Evolutionary conservation across 2,113 vertebrate species (phyloP), one percentile per base, ranked within the genome.

Genomic region (Peromyscus maniculatus): DNA sequence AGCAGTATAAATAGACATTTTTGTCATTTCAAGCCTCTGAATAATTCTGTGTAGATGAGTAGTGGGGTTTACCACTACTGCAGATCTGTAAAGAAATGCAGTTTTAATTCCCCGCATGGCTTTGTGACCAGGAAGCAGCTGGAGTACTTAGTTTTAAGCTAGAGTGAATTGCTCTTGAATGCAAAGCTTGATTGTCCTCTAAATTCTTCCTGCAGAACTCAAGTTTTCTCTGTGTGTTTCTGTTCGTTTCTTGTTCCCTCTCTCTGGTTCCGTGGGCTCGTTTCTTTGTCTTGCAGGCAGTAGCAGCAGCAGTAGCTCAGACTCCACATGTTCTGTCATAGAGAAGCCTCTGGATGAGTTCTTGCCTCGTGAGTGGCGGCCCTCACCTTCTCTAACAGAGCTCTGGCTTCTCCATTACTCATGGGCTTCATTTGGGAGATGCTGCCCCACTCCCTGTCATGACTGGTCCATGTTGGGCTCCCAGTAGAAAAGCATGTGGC

Each of bases 321-420:
- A 99, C 98, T 99, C 99, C 98, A 99, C 98, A 98, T 99, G 98
- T 96, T 99, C 99, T 99, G 98, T 99, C 98, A 98, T 98, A 98
- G 99, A 98, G 97, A 98, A 98, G 98, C 99, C 99, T 99, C 98
- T 99, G 99, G 99, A 99, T 98, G 99, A 99, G 98, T 97, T 98
- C 98, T 99, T 99, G 97, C 98, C 99, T 99, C 99, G 99, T 99
- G 99, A 99, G 99, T 99, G 99, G 99, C 98, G 99, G 99, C 98
- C 98, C 98, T 98, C 98, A 86, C 98, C 97, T 99, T 98, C 97
- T 98, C 98, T 98, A 97, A 96, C 97, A 95, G 98, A 99, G 98
- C 99, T 98, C 98, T 98, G 97, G 97, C 98, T 98, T 98, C 97
- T 98, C 97, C 98, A 97, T 99, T 87, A 97, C 97, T 96, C 97